Evolutionary conservation across 2,113 vertebrate genomes (phyloP).

Genomic region (Montifringilla adamsi): DNA sequence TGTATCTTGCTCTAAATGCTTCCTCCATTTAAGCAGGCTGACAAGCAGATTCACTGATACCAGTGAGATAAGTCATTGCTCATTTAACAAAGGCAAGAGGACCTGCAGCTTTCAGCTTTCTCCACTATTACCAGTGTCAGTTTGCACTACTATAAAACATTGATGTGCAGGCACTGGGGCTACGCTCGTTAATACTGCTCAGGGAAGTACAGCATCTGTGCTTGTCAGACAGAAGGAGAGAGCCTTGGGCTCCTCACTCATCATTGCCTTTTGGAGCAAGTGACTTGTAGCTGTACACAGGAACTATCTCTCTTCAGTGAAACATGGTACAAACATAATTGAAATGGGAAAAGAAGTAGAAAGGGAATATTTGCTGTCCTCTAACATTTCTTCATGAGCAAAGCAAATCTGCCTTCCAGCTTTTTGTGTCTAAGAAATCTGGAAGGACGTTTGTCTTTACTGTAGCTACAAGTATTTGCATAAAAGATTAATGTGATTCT

Average conservation of each 20-base stretch:
- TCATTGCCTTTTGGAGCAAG: not conserved
- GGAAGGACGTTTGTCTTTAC: not conserved
- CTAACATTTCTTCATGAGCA: not conserved
- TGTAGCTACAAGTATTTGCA: not conserved
- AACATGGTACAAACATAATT: not conserved
- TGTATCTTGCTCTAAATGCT: not conserved
- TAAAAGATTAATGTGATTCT: not conserved
- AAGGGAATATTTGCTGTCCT: not conserved
- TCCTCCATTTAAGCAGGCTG: not conserved
- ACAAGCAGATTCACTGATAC: not conserved
- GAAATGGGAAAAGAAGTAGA: not conserved
- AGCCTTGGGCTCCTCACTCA: not conserved
- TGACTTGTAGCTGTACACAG: not conserved
- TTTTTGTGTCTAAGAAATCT: not conserved
- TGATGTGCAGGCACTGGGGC: not conserved
- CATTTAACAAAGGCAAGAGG: not conserved
- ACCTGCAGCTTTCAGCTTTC: not conserved
- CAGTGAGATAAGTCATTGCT: not conserved
- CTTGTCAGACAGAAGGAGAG: not conserved
- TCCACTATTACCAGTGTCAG: not conserved
- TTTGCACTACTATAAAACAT: not conserved
- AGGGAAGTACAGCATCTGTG: not conserved
- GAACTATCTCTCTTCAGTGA: not conserved
- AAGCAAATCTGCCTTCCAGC: not conserved
- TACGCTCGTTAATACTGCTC: not conserved